These are phyloP conservation scores for Sebastes vulpes DNA, from an alignment of 2,797 vertebrate species.

Conservation along the genomic window DNA sequence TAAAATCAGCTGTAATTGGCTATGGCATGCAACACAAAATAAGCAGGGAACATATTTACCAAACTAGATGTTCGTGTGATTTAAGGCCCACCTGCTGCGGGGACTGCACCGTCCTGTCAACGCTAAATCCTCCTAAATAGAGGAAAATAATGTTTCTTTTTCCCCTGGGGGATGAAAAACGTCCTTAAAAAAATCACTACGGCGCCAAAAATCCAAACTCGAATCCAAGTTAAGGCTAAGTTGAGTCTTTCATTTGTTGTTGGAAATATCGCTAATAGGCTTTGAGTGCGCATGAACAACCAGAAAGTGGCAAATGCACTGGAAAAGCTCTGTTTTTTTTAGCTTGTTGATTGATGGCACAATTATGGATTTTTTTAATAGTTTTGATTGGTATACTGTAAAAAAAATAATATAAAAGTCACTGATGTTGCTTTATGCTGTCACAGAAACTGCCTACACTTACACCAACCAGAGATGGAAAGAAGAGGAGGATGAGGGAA, in stretches of 20 bases:
- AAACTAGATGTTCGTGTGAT: background rate
- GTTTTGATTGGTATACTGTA: background rate
- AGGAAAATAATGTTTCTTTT: constrained; percentile 18
- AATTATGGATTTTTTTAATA: constrained; percentile 6
- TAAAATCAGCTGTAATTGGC: background rate
- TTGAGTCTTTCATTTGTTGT: constrained; percentile 29
- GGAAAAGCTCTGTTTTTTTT: background rate
- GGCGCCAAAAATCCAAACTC: background rate
- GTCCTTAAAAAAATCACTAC: background rate
- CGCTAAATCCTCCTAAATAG: background rate
- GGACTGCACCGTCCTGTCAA: constrained; percentile 1
- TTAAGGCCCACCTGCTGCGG: constrained; percentile 9
- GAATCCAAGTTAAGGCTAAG: constrained; percentile 18
- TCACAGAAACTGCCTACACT: background rate
- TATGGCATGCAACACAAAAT: background rate
- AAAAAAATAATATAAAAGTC: background rate
- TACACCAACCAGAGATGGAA: background rate
- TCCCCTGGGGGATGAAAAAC: background rate
- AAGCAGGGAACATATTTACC: constrained; percentile 2
- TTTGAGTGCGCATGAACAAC: background rate
- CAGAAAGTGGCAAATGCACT: background rate
- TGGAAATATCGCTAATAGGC: constrained; percentile 39
- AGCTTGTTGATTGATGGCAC: constrained; percentile 13
- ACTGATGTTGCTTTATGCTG: background rate
- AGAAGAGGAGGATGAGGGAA: background rate